These are phyloP conservation scores for Blennius ocellaris DNA, from an alignment of 2,113 vertebrate genomes.

Conservation along the genomic window DNA sequence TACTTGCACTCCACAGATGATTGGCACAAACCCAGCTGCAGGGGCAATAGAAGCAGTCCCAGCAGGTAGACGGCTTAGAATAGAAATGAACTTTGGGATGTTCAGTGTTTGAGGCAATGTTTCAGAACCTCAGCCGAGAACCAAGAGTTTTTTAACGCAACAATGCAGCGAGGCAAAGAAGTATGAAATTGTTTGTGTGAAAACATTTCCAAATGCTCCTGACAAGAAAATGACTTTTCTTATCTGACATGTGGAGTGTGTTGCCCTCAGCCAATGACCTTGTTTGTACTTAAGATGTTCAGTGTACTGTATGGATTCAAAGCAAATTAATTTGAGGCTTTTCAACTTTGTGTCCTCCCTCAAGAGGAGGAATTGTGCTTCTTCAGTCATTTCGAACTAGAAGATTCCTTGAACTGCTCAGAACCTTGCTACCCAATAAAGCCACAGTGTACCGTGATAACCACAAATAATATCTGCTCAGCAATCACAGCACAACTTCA, in stretches of 20 bases:
- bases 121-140: slow-evolving; percentile 39
- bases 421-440: background rate
- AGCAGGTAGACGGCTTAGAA: slow-evolving; percentile 49
- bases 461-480: slow-evolving; percentile 33
- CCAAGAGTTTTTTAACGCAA: slow-evolving; percentile 24
- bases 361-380: slow-evolving; percentile 1
- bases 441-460: slow-evolving; percentile 25
- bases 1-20: slow-evolving; percentile 14
- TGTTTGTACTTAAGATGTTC: slow-evolving; percentile 30
- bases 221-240: slow-evolving; percentile 53
- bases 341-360: slow-evolving; percentile 7
- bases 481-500: slow-evolving; percentile 29
- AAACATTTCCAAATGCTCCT: slow-evolving; percentile 34
- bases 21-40: slow-evolving; percentile 50
- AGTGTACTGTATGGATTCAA: background rate
- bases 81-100: slow-evolving; percentile 24
- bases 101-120: slow-evolving; percentile 3
- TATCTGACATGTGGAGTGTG: slow-evolving; percentile 42
- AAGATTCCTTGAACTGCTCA: slow-evolving; percentile 36
- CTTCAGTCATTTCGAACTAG: background rate
- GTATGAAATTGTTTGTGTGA: slow-evolving; percentile 55
- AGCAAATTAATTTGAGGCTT: slow-evolving; percentile 38
- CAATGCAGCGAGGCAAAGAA: slow-evolving; percentile 23
- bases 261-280: slow-evolving; percentile 44
- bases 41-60: slow-evolving; percentile 34